Evolutionary conservation across 1,140 invertebrate genomes (phyloP).

Genomic region (Sogatella furcifera): DNA sequence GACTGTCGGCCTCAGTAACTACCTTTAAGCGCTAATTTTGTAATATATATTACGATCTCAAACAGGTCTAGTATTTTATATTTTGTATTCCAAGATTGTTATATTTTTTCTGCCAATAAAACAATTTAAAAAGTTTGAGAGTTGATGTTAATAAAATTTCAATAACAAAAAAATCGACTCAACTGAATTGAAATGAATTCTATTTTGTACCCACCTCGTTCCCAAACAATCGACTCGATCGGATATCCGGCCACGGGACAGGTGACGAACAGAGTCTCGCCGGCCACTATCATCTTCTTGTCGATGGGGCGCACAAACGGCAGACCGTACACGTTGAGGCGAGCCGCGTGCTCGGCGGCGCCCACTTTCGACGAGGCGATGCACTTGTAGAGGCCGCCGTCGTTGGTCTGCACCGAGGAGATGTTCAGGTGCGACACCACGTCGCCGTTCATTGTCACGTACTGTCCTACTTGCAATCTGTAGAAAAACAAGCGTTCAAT

Average conservation of each 20-base stretch:
- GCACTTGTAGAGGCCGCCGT: conserved; percentile 88
- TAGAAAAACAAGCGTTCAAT: conserved; percentile 13
- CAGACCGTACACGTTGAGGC: conserved; percentile 84
- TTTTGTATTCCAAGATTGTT: no score
- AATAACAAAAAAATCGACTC: no score
- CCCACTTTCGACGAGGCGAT: conserved; percentile 87
- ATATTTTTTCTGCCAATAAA: no score
- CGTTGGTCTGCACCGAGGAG: conserved; percentile 80
- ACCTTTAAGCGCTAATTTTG: no score
- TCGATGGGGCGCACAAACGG: conserved; percentile 85
- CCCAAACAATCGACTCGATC: conserved; percentile 87
- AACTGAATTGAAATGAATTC: no score
- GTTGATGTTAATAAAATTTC: no score
- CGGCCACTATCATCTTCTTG: conserved; percentile 88
- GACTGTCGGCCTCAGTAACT: no score
- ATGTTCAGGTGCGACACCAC: conserved; percentile 91
- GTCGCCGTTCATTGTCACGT: conserved; percentile 78
- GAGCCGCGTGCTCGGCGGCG: conserved; percentile 69
- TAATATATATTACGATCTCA: no score
- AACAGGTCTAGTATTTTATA: no score
- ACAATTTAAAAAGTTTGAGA: no score
- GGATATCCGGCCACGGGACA: conserved; percentile 93
- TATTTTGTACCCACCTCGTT: conserved; percentile 52
- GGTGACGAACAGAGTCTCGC: conserved; percentile 75
- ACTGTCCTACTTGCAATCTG: conserved; percentile 71